These are phyloP conservation scores for Ganaspis sp. DNA, from an alignment of 1,140 invertebrate genomes.

Conservation along the genomic window DNA sequence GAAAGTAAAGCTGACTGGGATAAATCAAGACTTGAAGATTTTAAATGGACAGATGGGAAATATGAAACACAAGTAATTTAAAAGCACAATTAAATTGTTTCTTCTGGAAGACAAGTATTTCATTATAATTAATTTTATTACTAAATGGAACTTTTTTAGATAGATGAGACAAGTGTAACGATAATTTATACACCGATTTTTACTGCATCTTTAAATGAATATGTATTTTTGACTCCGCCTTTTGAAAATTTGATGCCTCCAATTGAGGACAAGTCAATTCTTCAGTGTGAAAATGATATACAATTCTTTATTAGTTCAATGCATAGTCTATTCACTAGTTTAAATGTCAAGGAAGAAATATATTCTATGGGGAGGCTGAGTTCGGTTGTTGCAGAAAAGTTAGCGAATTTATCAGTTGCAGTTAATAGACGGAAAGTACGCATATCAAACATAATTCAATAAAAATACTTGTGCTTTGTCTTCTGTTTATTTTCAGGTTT, in stretches of 20 bases:
- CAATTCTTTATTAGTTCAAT: conserved; percentile 78
- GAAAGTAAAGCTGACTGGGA: conserved; percentile 67
- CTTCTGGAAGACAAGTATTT: no score
- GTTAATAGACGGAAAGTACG: conserved; percentile 77
- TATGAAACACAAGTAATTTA: conserved; percentile 65
- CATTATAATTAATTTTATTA: no score
- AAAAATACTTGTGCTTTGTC: no score
- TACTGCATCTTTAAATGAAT: conserved; percentile 77
- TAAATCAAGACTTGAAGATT: conserved; percentile 73
- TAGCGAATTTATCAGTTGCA: conserved; percentile 78
- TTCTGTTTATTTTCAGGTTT: background rate
- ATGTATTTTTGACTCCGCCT: conserved; percentile 81
- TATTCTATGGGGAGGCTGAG: conserved; percentile 81
- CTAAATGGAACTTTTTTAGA: conserved; percentile 68
- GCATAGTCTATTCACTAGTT: conserved; percentile 79
- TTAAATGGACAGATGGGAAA: conserved; percentile 77
- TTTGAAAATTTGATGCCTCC: conserved; percentile 80
- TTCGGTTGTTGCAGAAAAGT: conserved; percentile 79
- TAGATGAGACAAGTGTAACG: conserved; percentile 75
- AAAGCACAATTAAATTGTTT: background rate
- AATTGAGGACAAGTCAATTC: conserved; percentile 71
- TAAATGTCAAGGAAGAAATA: conserved; percentile 81
- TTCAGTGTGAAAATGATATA: conserved; percentile 69
- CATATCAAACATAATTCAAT: conserved; percentile 32
- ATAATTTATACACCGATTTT: conserved; percentile 81